Evolutionary conservation across 1,140 invertebrate species (phyloP), one percentile per base, ranked within the genome.

Genomic region (Bilobella aurantiaca): DNA sequence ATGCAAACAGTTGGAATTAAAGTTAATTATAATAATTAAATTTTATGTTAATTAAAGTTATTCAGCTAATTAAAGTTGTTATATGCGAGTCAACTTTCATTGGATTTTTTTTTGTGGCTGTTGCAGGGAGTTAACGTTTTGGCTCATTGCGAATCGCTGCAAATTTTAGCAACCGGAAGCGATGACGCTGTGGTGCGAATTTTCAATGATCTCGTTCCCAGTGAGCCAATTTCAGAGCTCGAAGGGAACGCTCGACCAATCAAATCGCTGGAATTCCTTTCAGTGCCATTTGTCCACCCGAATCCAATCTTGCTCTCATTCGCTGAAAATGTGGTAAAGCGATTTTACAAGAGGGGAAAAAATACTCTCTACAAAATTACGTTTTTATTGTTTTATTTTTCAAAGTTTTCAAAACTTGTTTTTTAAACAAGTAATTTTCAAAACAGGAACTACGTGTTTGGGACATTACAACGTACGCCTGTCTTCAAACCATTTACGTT

Each of bases 371-470:
- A 29, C 31, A n/a, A 18, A 32, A 29, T 61, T 61, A 61, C n/a
- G 8, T 61, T 34, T 2, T 47, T 46, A 46, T 62, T 62, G 16
- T 34, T n/a, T 21, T 14, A 25, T 34, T 61, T 3, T 21, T 34
- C 2, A 61, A 34, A 18, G 5, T 34, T 3, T 30, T 61, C 12
- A 8, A 23, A 56, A 56, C n/a, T 31, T 31, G 32, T 3, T 62
- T 29, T 46, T n/a, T n/a, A 42, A 12, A 63, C 18, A 28, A 31
- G 12, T n/a, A 53, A 42, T 65, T 14, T 32, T 47, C 49, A 46
- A 25, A 27, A 21, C 23, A 72, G 70, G 71, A 73, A 60, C 47
- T 73, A 8, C 66, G 69, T 14, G 71, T 69, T 16, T 73, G 71
- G 71, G 65, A 73, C 42, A 68, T 69, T 12, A 21, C 65, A 0